phyloP scores from a whole-genome alignment of 2,113 vertebrate genomes.

The Colistium nudipinnis region DNA sequence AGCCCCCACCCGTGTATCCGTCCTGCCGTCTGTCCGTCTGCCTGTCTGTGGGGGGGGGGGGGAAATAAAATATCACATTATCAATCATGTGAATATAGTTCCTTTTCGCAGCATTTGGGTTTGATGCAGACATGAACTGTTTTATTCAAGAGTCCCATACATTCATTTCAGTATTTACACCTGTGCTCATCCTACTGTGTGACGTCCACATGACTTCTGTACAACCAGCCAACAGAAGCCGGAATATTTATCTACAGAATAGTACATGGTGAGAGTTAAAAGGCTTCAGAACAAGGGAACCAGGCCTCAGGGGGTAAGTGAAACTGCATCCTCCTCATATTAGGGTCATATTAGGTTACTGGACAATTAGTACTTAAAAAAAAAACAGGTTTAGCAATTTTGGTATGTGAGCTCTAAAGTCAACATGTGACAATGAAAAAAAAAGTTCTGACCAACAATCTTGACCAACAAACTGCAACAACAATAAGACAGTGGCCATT shows the following conservation, averaged over 20 bases:
- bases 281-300: neutral
- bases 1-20: slow-evolving; percentile 84
- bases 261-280: slow-evolving; percentile 18
- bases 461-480: neutral
- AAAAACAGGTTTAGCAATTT: slow-evolving; percentile 2
- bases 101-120: neutral
- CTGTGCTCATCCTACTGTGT: neutral
- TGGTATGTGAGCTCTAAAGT: neutral
- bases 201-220: neutral
- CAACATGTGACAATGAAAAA: neutral
- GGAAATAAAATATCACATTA: neutral
- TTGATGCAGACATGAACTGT: neutral
- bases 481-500: neutral
- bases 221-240: slow-evolving; percentile 5
- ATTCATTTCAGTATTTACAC: neutral
- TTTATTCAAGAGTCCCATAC: neutral
- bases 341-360: neutral
- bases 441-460: slow-evolving; percentile 1
- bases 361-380: slow-evolving; percentile 4
- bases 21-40: slow-evolving; percentile 85
- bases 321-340: neutral
- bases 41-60: slow-evolving; percentile 71
- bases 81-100: neutral
- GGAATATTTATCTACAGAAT: slow-evolving; percentile 23
- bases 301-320: neutral